Conservation (phyloP, 2,797 vertebrate species). For the Enteromius viviparus region DNA sequence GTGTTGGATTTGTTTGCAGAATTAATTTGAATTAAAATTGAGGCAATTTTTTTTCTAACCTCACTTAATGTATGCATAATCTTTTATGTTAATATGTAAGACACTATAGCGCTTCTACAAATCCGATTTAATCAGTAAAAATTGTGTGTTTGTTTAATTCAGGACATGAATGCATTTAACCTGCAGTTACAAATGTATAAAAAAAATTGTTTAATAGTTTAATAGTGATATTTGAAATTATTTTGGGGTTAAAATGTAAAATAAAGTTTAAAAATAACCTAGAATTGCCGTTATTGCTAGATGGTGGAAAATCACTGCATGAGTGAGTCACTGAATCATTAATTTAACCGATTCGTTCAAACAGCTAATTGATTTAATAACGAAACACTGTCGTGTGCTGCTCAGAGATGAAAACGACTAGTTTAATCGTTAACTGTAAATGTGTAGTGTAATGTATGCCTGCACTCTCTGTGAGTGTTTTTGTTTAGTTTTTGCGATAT, state of each 20-base stretch:
- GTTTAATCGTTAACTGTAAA: background rate
- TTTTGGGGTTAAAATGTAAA: background rate
- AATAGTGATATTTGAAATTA: background rate
- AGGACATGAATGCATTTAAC: background rate
- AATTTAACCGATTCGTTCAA: background rate
- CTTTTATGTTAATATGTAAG: background rate
- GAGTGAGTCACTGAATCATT: background rate
- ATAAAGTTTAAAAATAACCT: background rate
- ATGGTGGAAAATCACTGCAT: background rate
- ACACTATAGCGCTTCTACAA: background rate
- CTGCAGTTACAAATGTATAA: background rate
- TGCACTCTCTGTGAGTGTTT: background rate
- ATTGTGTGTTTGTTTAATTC: background rate
- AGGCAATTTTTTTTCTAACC: background rate
- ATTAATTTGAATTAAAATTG: background rate
- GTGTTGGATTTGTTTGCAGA: background rate
- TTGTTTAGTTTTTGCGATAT: background rate
- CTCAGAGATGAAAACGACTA: background rate
- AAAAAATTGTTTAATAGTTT: background rate
- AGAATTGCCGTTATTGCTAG: background rate
- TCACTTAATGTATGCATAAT: background rate
- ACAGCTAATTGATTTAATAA: background rate
- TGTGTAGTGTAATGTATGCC: background rate
- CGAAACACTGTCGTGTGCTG: background rate
- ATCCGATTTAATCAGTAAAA: background rate